Conservation (phyloP, 2,797 vertebrate species). For the Trachops cirrhosus region DNA sequence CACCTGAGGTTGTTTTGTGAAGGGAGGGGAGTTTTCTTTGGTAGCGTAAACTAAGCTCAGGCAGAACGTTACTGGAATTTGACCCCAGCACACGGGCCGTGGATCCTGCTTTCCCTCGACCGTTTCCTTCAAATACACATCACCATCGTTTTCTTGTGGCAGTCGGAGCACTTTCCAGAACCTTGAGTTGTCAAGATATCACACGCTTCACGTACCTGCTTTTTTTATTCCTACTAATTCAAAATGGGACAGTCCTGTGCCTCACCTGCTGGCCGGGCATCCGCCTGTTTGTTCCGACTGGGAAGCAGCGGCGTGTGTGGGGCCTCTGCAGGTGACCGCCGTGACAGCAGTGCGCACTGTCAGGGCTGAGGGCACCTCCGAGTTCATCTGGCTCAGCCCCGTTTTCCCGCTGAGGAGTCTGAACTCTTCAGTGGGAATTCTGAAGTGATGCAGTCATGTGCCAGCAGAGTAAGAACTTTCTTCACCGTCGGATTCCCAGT, state of each 20-base stretch:
- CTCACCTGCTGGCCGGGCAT: not conserved
- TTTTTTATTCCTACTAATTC: not conserved
- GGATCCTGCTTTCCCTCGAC: not conserved
- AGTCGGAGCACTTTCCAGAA: not conserved
- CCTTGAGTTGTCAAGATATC: not conserved
- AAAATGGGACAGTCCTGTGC: not conserved
- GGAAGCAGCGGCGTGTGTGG: not conserved
- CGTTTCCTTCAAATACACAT: not conserved
- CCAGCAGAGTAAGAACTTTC: not conserved
- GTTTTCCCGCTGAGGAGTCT: not conserved
- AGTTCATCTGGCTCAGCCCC: not conserved
- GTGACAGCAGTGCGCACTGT: rapidly evolving
- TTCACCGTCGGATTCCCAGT: not conserved
- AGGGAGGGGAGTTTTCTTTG: not conserved
- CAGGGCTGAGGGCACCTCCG: not conserved
- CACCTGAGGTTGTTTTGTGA: not conserved
- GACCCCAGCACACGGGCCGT: not conserved
- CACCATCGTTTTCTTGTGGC: not conserved
- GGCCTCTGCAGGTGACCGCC: not conserved
- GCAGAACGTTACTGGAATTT: not conserved
- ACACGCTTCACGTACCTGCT: not conserved
- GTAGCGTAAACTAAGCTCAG: not conserved
- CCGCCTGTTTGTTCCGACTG: not conserved
- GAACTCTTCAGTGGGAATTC: not conserved
- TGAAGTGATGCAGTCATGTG: not conserved